A percentile compares a stretch with the other conserved stretches of the same genome.
Evolutionary conservation across 2,888 invertebrate genomes (phyloP).

Genomic region (Coenonympha arcania): DNA sequence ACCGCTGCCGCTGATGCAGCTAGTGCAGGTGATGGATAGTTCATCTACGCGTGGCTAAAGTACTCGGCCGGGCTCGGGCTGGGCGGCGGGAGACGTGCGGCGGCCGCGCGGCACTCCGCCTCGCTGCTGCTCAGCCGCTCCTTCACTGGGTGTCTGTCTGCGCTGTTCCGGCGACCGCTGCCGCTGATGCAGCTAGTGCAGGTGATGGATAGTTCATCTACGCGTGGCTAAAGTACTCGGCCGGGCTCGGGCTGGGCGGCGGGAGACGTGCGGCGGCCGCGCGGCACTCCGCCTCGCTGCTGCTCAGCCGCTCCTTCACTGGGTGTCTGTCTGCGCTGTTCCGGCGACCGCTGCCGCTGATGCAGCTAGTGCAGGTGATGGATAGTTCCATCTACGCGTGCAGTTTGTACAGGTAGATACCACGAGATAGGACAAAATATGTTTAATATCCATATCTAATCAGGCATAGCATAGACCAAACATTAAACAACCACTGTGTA

Average conservation of each 20-base stretch:
- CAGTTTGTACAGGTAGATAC: constrained; percentile 89
- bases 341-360: constrained; percentile 87
- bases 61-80: constrained; percentile 92
- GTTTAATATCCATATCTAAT: too few relatives aligned
- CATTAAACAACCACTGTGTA: too few relatives aligned
- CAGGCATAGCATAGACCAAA: too few relatives aligned
- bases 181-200: constrained; percentile 88
- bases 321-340: constrained; percentile 94
- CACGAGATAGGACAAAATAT: too few relatives aligned
- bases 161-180: constrained; percentile 89
- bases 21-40: constrained; percentile 98
- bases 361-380: too few relatives aligned
- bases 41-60: constrained; percentile 96
- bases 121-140: constrained; percentile 83
- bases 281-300: constrained; percentile 57
- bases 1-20: constrained; percentile 87
- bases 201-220: constrained; percentile 63
- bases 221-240: constrained; percentile 91
- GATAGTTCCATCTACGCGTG: too few relatives aligned
- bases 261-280: constrained; percentile 67
- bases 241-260: constrained; percentile 82
- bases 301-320: constrained; percentile 91
- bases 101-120: constrained; percentile 61
- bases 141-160: constrained; percentile 94
- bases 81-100: constrained; percentile 66